phyloP scores from a whole-genome alignment of 2,113 vertebrate genomes.

The Rattus rattus region DNA sequence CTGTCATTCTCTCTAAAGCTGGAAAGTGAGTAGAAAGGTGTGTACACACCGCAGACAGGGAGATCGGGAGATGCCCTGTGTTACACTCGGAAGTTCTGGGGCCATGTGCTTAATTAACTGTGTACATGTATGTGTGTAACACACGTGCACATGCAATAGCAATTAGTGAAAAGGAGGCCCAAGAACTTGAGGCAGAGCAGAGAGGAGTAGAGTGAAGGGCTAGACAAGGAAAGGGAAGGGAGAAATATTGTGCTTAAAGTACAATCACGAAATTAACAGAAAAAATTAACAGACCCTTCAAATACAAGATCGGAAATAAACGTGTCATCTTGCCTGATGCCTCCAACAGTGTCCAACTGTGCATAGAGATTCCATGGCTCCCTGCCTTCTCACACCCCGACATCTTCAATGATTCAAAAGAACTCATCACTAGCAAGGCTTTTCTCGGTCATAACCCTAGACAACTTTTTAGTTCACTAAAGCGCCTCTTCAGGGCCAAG shows the following conservation, averaged over 20 bases:
- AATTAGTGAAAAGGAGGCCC: neutral
- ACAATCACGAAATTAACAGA: neutral
- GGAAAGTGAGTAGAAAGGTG: conserved; percentile 32
- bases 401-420: neutral
- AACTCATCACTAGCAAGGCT: neutral
- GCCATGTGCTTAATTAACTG: neutral
- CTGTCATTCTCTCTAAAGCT: conserved; percentile 36
- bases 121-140: neutral
- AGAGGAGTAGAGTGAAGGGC: neutral
- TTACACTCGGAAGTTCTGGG: neutral
- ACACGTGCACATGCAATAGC: neutral
- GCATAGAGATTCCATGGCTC: neutral
- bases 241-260: neutral
- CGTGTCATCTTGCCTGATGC: neutral
- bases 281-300: neutral
- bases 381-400: neutral
- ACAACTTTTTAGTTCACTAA: neutral
- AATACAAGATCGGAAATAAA: neutral
- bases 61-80: neutral
- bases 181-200: neutral
- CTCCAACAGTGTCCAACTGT: neutral
- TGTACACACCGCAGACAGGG: conserved; percentile 43
- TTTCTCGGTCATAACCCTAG: neutral
- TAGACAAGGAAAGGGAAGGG: neutral
- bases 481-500: neutral